These are phyloP conservation scores for Ambastaia sidthimunki DNA, from an alignment of 2,797 vertebrate species.

Conservation along the genomic window DNA sequence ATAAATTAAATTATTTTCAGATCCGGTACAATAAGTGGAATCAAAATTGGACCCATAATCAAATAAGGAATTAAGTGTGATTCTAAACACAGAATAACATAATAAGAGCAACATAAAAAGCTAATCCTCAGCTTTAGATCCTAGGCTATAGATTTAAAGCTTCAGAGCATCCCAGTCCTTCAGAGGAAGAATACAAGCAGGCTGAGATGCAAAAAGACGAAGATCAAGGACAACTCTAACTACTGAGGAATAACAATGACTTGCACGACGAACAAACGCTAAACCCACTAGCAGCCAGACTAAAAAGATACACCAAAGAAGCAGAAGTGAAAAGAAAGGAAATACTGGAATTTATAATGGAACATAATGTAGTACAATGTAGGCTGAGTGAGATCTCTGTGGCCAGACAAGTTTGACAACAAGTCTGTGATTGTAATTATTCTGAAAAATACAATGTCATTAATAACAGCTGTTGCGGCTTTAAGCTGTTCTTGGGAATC, in stretches of 20 bases:
- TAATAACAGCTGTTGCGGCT: slow-evolving; percentile 12
- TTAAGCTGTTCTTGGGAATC: not conserved
- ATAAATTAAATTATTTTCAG: no score
- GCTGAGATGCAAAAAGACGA: not conserved
- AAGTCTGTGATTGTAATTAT: slow-evolving; percentile 2
- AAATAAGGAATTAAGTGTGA: not conserved
- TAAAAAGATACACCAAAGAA: not conserved
- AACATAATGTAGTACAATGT: not conserved
- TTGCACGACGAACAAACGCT: not conserved
- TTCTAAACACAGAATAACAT: slow-evolving; percentile 1
- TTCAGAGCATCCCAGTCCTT: not conserved
- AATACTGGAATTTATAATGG: not conserved
- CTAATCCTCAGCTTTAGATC: not conserved
- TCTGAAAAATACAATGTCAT: slow-evolving; percentile 7
- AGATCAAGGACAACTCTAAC: slow-evolving; percentile 18
- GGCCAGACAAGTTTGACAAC: not conserved
- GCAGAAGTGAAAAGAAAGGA: slow-evolving; percentile 7
- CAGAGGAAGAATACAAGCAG: not conserved
- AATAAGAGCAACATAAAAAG: not conserved
- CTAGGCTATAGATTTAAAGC: slow-evolving; percentile 3
- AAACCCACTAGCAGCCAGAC: not conserved
- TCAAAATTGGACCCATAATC: not conserved
- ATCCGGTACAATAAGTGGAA: not conserved
- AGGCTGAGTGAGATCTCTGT: not conserved
- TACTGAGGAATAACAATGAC: not conserved